phyloP scores from a whole-genome alignment of 53 echinoderm and acorn worm species.

The Temnopleurus reevesii region DNA sequence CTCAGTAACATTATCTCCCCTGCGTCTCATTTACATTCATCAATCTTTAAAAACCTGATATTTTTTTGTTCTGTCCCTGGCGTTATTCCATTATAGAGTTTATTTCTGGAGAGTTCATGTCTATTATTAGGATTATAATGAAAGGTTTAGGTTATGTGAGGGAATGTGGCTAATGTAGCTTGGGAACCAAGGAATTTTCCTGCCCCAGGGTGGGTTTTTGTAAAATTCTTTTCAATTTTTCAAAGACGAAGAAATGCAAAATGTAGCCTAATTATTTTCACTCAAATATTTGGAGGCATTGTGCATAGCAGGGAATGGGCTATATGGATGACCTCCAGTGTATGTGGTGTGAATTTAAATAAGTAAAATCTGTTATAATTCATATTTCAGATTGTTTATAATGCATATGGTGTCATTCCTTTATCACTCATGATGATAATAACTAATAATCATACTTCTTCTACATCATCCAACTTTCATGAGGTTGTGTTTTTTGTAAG shows the following conservation, averaged over 20 bases:
- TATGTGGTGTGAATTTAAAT: no score
- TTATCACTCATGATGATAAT: no score
- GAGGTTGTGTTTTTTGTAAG: no score
- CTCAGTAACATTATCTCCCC: not conserved
- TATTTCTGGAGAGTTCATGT: no score
- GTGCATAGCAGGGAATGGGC: no score
- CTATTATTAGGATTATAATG: slow-evolving; percentile 33
- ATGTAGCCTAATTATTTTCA: not conserved
- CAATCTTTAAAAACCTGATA: not conserved
- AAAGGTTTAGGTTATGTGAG: not conserved
- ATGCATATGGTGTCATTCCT: no score
- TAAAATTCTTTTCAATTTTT: not conserved
- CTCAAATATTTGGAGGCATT: no score
- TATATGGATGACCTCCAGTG: no score
- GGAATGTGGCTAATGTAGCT: slow-evolving; percentile 16
- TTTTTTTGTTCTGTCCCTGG: not conserved
- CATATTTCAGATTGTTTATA: no score
- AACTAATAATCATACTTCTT: no score
- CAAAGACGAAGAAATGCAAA: not conserved
- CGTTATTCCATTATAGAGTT: not conserved
- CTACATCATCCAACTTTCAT: no score
- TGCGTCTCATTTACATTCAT: slow-evolving; percentile 15
- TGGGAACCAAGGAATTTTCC: slow-evolving; percentile 33
- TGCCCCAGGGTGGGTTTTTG: not conserved
- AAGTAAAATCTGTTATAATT: no score